Conservation (phyloP, 1,140 invertebrate genomes). For the Diachasma alloeum region DNA sequence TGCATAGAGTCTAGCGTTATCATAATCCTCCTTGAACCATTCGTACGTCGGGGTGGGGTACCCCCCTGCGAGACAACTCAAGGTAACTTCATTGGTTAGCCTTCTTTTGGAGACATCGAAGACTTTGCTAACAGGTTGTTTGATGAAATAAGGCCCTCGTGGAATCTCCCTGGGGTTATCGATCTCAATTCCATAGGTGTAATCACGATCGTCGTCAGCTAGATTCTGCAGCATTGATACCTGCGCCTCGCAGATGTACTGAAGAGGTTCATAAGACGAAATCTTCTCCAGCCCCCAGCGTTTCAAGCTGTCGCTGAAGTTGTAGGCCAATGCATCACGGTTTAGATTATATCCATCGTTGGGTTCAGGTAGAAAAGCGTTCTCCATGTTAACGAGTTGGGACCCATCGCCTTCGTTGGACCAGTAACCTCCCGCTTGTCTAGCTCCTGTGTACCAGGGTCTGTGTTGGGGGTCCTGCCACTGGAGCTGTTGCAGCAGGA, state of each 20-base stretch:
- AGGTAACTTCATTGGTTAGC: conserved; percentile 75
- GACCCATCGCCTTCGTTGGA: conserved; percentile 83
- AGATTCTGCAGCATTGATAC: conserved; percentile 73
- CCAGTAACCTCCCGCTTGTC: conserved; percentile 79
- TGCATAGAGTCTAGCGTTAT: conserved; percentile 77
- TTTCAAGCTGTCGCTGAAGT: conserved; percentile 75
- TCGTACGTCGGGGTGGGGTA: conserved; percentile 90
- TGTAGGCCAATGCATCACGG: conserved; percentile 72
- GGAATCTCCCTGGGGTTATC: conserved; percentile 82
- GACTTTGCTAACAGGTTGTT: conserved; percentile 82
- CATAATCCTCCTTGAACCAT: conserved; percentile 91
- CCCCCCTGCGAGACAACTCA: conserved; percentile 87
- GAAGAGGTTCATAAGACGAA: conserved; percentile 75
- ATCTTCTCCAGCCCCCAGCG: conserved; percentile 87
- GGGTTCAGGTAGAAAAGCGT: conserved; percentile 79
- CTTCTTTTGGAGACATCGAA: conserved; percentile 82
- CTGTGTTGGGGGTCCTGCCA: conserved; percentile 84
- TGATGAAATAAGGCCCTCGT: conserved; percentile 86
- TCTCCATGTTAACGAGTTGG: conserved; percentile 80
- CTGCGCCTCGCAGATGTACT: conserved; percentile 91
- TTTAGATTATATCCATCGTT: conserved; percentile 56
- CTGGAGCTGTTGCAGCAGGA: conserved; percentile 80
- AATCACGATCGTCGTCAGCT: conserved; percentile 78
- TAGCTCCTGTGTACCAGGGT: conserved; percentile 85
- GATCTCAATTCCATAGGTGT: conserved; percentile 82